Base-by-base conservation (phyloP, 2,888 invertebrate species). In the Escarpia spicata region DNA sequence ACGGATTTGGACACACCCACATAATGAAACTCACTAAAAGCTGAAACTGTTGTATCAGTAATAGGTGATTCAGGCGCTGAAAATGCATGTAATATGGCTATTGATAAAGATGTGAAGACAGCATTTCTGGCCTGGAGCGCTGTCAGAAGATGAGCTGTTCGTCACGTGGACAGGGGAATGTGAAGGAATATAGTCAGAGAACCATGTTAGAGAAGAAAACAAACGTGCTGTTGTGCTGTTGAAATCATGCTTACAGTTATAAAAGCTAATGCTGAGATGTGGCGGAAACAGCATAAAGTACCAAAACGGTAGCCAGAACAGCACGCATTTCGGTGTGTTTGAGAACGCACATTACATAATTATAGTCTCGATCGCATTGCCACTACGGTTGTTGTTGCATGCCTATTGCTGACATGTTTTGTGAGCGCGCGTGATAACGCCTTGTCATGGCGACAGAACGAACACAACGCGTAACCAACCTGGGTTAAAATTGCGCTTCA, bases 401-500 rank as follows among this genome's bases (percentile, higher is more conserved):
- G 52, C 12, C 52, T 52, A 12, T 52, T 12, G 3, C 3, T 12
- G 3, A 75, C 6, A 75, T 75, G 75, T 6, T 26, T 75, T n/a
- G 26, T 75, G 75, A n/a, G 75, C 19, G 75, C 75, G n/a, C n/a
- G 26, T 75, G 75, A 75, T 15, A 52, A 52, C 9, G 4, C 75
- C 15, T 75, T 26, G 26, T 26, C 75, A 26, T n/a, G n/a, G 75
- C 19, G 26, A 75, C 75, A 75, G n/a, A 6, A 75, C 2, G 0
- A n/a, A 26, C 75, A 75, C n/a, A 75, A 26, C 75, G n/a, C n/a
- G 26, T 75, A 75, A 75, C 75, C 26, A 75, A 75, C 75, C 75
- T 75, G 75, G 75, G n/a, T 75, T 75, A 75, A 75, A 75, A n/a
- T 26, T 75, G 26, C 75, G 75, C 75, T 75, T 75, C 75, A 75